These are phyloP conservation scores for Tonatia bakeri DNA, from an alignment of 2,113 vertebrate genomes.

Conservation along the genomic window DNA sequence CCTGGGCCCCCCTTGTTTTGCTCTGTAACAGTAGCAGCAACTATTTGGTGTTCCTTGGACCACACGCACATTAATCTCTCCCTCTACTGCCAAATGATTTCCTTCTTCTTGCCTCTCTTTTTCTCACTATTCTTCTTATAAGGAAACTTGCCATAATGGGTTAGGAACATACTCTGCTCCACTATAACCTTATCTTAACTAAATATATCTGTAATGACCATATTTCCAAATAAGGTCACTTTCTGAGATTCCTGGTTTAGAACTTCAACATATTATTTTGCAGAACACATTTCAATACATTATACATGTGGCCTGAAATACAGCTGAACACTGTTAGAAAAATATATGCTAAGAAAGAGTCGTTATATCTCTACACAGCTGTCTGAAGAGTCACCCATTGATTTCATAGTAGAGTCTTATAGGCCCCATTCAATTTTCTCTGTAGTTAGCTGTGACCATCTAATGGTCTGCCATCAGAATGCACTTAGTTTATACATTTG, in stretches of 20 bases:
- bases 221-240: background rate
- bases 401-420: background rate
- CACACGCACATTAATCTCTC: background rate
- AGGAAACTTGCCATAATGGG: background rate
- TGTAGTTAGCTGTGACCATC: background rate
- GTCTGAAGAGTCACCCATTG: background rate
- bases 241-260: background rate
- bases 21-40: too few relatives aligned
- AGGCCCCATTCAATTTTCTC: background rate
- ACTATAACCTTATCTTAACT: background rate
- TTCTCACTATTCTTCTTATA: background rate
- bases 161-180: background rate
- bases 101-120: background rate
- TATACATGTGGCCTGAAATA: background rate
- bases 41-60: background rate
- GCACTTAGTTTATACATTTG: background rate
- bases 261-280: background rate
- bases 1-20: too few relatives aligned
- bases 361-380: background rate
- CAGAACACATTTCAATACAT: background rate
- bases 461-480: background rate
- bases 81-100: background rate
- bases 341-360: background rate
- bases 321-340: background rate
- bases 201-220: background rate